A percentile compares a stretch with the other conserved stretches of the same genome.
These are phyloP conservation scores for Sebastes dallii DNA, from an alignment of 2,797 vertebrate genomes.

Conservation along the genomic window DNA sequence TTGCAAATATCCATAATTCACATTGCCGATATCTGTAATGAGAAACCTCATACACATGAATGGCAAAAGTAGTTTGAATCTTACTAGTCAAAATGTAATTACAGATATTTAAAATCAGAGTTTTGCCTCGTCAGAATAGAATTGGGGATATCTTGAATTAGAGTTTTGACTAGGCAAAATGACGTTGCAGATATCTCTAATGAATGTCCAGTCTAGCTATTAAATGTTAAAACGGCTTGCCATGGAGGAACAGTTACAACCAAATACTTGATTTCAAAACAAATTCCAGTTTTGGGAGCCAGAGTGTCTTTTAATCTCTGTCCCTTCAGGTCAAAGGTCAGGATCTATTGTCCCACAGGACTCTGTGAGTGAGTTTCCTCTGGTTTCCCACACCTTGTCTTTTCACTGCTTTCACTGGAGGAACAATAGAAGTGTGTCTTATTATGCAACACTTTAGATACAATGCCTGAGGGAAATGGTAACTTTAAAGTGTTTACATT, in stretches of 20 bases:
- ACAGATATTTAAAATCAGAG: too few species aligned
- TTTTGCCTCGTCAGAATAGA: too few species aligned
- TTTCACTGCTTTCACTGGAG: slow-evolving; percentile 11
- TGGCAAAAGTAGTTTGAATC: too few species aligned
- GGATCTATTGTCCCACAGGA: slow-evolving; percentile 22
- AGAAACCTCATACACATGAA: too few species aligned
- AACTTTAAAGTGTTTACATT: neutral
- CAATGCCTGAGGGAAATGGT: neutral
- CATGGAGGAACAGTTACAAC: neutral
- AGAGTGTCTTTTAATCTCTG: neutral
- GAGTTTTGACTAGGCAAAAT: too few species aligned
- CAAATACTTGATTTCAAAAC: neutral
- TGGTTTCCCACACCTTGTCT: slow-evolving; percentile 63
- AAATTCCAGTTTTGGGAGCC: neutral
- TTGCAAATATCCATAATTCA: too few species aligned
- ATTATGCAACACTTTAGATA: slow-evolving; percentile 7
- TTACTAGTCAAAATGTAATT: too few species aligned
- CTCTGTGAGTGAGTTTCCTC: slow-evolving; percentile 55
- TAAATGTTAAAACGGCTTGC: too few species aligned
- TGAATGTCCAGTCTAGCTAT: too few species aligned
- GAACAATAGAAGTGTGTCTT: slow-evolving; percentile 55
- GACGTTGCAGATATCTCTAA: too few species aligned
- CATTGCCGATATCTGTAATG: too few species aligned
- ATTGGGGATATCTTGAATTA: too few species aligned
- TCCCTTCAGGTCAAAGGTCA: slow-evolving; percentile 21